Conservation (phyloP, 1,140 invertebrate species). For the Tribolium castaneum region DNA sequence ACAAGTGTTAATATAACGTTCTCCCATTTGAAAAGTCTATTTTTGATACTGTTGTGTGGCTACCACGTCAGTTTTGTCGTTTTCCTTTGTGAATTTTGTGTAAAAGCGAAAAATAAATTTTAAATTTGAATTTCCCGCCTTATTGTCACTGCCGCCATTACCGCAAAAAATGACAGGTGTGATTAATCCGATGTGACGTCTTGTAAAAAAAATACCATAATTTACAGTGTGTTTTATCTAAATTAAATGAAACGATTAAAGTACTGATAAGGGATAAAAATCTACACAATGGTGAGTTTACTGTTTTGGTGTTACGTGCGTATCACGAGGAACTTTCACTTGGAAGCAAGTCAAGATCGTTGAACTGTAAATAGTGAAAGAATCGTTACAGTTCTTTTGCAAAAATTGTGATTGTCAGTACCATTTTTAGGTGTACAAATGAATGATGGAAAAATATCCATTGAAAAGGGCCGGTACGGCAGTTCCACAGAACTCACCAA, state of each 20-base stretch:
- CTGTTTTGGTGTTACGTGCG: background rate
- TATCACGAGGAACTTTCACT: slow-evolving; percentile 32
- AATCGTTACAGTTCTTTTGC: slow-evolving; percentile 33
- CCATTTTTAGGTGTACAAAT: slow-evolving; percentile 51
- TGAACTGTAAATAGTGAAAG: slow-evolving; percentile 39
- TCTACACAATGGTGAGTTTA: slow-evolving; percentile 41
- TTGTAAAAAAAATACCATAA: background rate
- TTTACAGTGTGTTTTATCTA: slow-evolving; percentile 7
- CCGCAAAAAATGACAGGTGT: background rate
- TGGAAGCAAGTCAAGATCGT: slow-evolving; percentile 8
- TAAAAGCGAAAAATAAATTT: background rate
- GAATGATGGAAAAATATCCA: slow-evolving; percentile 67
- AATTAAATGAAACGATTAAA: slow-evolving; percentile 26
- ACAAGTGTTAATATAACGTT: slow-evolving; percentile 15
- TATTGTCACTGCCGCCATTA: background rate
- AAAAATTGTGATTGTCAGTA: slow-evolving; percentile 36
- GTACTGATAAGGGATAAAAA: slow-evolving; percentile 17
- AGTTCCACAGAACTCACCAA: slow-evolving; percentile 61
- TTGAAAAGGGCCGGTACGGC: slow-evolving; percentile 64
- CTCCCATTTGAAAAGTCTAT: slow-evolving; percentile 20
- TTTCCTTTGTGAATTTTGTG: background rate
- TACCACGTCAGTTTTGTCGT: background rate
- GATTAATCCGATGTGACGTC: background rate
- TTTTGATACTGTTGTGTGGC: slow-evolving; percentile 22
- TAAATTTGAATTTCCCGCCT: slow-evolving; percentile 6